phyloP scores from a whole-genome alignment of 2,888 invertebrate species.

The Neoascia interrupta region DNA sequence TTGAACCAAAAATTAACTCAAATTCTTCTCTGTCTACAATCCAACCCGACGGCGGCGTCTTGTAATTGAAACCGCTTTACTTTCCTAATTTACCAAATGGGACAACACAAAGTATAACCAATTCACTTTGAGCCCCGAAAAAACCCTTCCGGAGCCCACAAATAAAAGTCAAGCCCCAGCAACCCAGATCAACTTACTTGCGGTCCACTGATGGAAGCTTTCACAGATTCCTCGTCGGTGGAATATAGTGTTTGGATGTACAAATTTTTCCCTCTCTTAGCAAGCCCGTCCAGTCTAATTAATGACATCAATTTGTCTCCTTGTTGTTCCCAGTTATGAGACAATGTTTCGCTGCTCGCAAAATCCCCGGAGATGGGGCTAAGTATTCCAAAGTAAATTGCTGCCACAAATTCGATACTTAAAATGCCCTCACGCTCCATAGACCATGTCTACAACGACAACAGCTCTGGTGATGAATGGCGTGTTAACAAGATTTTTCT shows the following conservation, averaged over 20 bases:
- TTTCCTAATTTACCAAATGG: slow-evolving; percentile 64
- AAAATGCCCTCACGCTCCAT: slow-evolving; percentile 72
- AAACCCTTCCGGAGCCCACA: slow-evolving; percentile 15
- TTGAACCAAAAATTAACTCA: slow-evolving; percentile 50
- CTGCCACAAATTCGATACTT: slow-evolving; percentile 71
- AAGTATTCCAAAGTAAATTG: slow-evolving; percentile 69
- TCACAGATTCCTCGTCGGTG: too few relatives aligned
- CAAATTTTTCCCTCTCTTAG: too few relatives aligned
- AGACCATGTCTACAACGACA: slow-evolving; percentile 26
- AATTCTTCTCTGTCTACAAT: slow-evolving; percentile 3
- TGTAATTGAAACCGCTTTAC: slow-evolving; percentile 60
- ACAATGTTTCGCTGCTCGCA: slow-evolving; percentile 16
- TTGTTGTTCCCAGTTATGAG: slow-evolving; percentile 61
- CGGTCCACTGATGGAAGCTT: slow-evolving; percentile 2
- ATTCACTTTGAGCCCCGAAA: slow-evolving; percentile 11
- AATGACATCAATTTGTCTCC: slow-evolving; percentile 77
- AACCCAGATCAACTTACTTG: slow-evolving; percentile 38
- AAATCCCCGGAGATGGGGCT: neutral
- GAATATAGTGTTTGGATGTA: too few relatives aligned
- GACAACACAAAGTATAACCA: slow-evolving; percentile 54
- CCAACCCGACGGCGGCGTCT: slow-evolving; percentile 34
- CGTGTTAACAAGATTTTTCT: slow-evolving; percentile 79
- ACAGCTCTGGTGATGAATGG: slow-evolving; percentile 78
- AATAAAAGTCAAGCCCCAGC: slow-evolving; percentile 4
- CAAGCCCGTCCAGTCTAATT: slow-evolving; percentile 74